These are phyloP conservation scores for Pristionchus entomophagus DNA, from an alignment of 2,888 invertebrate species.

Conservation along the genomic window DNA sequence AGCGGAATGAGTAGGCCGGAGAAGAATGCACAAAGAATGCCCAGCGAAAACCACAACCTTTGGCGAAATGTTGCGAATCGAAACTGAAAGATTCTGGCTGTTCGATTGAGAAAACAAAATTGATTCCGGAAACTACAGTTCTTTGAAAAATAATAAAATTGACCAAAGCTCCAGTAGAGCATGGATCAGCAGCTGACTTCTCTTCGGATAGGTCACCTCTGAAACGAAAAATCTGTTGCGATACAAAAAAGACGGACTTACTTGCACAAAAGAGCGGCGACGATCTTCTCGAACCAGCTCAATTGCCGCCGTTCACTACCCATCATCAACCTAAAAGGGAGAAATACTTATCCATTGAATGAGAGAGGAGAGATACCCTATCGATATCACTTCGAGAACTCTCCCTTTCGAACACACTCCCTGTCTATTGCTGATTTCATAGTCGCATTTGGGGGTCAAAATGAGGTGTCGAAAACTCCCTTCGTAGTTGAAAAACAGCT, in stretches of 20 bases:
- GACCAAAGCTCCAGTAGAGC: background rate
- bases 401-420: background rate
- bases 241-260: background rate
- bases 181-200: background rate
- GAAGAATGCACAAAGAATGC: background rate
- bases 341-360: background rate
- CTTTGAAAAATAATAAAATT: too few relatives aligned
- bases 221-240: background rate
- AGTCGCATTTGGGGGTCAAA: too few relatives aligned
- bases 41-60: background rate
- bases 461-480: background rate
- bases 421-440: background rate
- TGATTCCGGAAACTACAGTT: too few relatives aligned
- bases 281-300: background rate
- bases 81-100: background rate
- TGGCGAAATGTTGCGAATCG: background rate
- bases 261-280: slow-evolving; percentile 1
- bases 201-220: slow-evolving; percentile 18
- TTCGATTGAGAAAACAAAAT: too few relatives aligned
- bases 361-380: background rate
- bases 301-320: background rate
- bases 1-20: background rate
- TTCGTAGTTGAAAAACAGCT: background rate
- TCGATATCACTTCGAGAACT: slow-evolving; percentile 4
- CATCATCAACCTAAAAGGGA: background rate